These are phyloP conservation scores for Pegoplata infirma DNA, from an alignment of 2,888 invertebrate genomes.

Conservation along the genomic window DNA sequence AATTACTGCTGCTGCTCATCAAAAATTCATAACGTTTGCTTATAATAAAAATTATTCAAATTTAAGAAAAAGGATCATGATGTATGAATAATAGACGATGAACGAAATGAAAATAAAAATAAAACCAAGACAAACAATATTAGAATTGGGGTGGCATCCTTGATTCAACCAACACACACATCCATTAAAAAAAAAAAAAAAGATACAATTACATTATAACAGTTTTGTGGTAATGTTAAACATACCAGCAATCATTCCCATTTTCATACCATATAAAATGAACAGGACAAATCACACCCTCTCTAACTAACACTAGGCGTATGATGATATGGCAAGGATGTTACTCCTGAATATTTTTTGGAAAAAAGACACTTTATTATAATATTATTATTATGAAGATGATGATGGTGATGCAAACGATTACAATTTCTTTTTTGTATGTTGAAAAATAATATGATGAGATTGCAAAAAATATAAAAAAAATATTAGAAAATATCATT, in stretches of 20 bases:
- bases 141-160: constrained; percentile 5
- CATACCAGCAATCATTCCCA: constrained; percentile 43
- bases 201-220: constrained; percentile 58
- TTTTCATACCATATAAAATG: neutral
- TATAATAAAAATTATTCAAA: constrained; percentile 74
- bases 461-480: constrained; percentile 39
- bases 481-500: neutral
- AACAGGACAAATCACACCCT: constrained; percentile 72
- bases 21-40: constrained; percentile 72
- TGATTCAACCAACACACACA: neutral
- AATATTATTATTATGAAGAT: constrained; percentile 34
- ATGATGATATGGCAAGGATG: constrained; percentile 22
- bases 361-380: constrained; percentile 31
- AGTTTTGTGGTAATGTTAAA: constrained; percentile 58
- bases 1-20: constrained; percentile 69
- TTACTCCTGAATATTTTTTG: neutral
- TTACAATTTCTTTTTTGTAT: neutral
- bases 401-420: neutral
- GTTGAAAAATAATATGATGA: constrained; percentile 50
- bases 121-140: too few species aligned
- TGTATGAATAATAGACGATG: constrained; percentile 40
- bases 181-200: constrained; percentile 39
- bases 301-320: constrained; percentile 56
- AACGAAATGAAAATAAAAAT: too few species aligned
- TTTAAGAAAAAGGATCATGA: constrained; percentile 60